These are phyloP conservation scores for Parochlus steinenii DNA, from an alignment of 2,888 invertebrate species.

Conservation along the genomic window DNA sequence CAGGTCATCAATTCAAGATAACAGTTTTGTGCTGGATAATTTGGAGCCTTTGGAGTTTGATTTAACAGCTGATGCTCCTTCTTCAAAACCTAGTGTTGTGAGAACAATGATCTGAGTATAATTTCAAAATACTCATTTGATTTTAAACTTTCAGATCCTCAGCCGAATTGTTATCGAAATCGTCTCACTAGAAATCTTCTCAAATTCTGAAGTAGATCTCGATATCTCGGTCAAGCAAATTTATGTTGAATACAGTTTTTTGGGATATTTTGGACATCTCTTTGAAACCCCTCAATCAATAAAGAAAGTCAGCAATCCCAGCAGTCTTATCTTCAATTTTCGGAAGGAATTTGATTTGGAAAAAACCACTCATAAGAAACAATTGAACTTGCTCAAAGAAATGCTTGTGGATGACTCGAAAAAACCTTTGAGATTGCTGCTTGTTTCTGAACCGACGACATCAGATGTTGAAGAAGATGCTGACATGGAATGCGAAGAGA, in stretches of 20 bases:
- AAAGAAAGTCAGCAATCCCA: background rate
- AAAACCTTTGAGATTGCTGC: conserved; percentile 3
- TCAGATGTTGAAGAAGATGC: background rate
- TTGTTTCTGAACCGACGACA: conserved; percentile 11
- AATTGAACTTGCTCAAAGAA: conserved; percentile 3
- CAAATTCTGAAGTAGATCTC: background rate
- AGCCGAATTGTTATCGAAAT: conserved; percentile 5
- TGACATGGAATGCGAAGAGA: conserved; percentile 1
- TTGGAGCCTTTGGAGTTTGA: too few relatives aligned
- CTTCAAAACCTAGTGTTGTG: background rate
- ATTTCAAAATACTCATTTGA: background rate
- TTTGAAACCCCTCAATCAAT: conserved; percentile 4
- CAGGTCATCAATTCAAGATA: too few relatives aligned
- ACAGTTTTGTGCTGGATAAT: too few relatives aligned
- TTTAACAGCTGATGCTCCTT: too few relatives aligned
- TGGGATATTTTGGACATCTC: conserved; percentile 5
- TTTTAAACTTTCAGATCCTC: conserved; percentile 1
- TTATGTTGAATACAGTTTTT: conserved; percentile 11
- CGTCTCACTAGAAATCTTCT: background rate
- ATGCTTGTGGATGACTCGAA: conserved; percentile 4
- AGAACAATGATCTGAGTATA: background rate
- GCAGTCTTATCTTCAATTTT: background rate
- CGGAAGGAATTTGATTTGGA: background rate
- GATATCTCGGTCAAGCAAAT: background rate
- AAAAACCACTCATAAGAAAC: background rate